Base-by-base conservation (phyloP, 1,140 invertebrate species). In the Cheumatopsyche charites region DNA sequence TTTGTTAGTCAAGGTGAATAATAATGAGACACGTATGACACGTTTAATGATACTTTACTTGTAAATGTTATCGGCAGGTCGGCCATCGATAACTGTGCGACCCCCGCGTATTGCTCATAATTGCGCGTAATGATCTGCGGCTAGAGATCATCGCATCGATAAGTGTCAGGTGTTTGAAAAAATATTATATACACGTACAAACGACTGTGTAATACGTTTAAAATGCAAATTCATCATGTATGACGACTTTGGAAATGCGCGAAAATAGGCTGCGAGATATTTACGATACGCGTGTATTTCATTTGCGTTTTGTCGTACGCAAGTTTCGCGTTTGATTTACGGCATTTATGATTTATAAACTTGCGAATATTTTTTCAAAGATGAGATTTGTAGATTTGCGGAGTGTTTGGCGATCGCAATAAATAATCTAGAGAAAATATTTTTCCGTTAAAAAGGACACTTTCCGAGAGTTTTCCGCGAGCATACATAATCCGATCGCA, bases 61-160 rank as follows among this genome's bases (percentile, higher is more conserved):
- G 45, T 47, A 47, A 47, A 52, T 52, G 47, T 52, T 52, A 52
- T 52, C 47, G 47, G 19, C 19, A 52, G 47, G 47, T 52, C 47
- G 9, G 19, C 19, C 47, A 17, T 52, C 47, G 19, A 52, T 52
- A 52, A 52, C 15, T 17, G 19, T 52, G 9, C 7, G 47, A 52
- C 15, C 15, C 19, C 47, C 19, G 15, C 47, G 19, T 5, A 52
- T 17, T 5, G 15, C 19, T 52, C 29, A 9, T 17, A 52, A 52
- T 52, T 52, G 19, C 47, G 5, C 15, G 15, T 52, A 52, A 52
- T 52, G 19, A 52, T 52, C 15, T 52, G 7, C 15, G 9, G 1
- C 15, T 6, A 1, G 1, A 52, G 19, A 52, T 52, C 17, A 42
- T 42, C 15, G 15, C 15, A 52, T 19, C 15, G 47, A 52, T 52